Percentiles rank a stretch among this genome's conserved stretches.
Conservation (phyloP, 1,140 invertebrate species). For the Trachymyrmex cornetzi region DNA sequence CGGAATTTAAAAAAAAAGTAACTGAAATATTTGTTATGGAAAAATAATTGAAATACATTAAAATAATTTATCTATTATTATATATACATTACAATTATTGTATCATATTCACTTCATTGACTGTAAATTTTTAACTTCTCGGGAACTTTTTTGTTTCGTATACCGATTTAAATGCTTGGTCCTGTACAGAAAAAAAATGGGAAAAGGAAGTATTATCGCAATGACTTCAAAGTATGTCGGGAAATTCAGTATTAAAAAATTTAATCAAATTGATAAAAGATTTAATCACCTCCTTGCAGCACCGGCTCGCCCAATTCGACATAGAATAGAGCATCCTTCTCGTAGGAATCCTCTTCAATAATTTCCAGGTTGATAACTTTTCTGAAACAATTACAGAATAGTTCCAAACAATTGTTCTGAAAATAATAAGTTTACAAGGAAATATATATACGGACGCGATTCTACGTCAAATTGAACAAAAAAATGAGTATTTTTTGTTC, state of each 20-base stretch:
- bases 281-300: slow-evolving; percentile 92
- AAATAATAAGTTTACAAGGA: slow-evolving; percentile 10
- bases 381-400: slow-evolving; percentile 89
- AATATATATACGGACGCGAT: too few species aligned
- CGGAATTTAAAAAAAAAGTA: not conserved
- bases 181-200: not conserved
- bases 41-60: too few species aligned
- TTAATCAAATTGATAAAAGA: slow-evolving; percentile 8
- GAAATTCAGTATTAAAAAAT: slow-evolving; percentile 1
- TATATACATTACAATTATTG: not conserved
- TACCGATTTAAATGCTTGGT: slow-evolving; percentile 7
- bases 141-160: not conserved
- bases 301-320: slow-evolving; percentile 96
- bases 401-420: not conserved
- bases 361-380: slow-evolving; percentile 95
- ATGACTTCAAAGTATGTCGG: not conserved
- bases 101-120: not conserved
- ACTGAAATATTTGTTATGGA: not conserved
- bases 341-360: slow-evolving; percentile 98
- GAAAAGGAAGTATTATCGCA: not conserved
- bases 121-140: not conserved
- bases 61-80: too few species aligned
- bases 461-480: too few species aligned
- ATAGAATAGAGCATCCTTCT: slow-evolving; percentile 98
- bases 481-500: too few species aligned